Evolutionary conservation across 2,113 vertebrate species (phyloP), one percentile per base, ranked within the genome.

Genomic region (Lepisosteus oculatus): DNA sequence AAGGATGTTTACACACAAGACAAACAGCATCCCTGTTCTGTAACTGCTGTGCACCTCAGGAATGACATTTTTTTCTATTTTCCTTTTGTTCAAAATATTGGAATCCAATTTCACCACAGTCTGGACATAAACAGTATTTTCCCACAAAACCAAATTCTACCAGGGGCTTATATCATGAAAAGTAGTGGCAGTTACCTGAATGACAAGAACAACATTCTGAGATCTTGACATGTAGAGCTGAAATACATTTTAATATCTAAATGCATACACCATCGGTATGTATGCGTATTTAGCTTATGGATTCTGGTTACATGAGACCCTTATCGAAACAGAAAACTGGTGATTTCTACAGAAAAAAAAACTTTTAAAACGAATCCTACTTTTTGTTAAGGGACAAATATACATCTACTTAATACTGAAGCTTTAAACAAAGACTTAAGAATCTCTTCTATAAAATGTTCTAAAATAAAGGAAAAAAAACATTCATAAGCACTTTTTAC

Each of bases 381-480:
- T 65, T 72, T 78, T 68, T 70, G 59, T 71, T 78, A 76, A 84
- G 72, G 74, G 56, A 72, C 75, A 85, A 80, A 83, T 42, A 66
- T 64, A 78, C 82, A 80, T 76, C 80, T 72, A 81, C 73, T 14
- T 87, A 90, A 94, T 86, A 92, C 91, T 92, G 92, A 89, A 86
- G 85, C 83, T 74, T 83, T 78, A 79, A 84, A 87, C 77, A 80
- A 82, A 80, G 83, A 75, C 66, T 85, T 68, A 72, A 80, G 84
- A 71, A 57, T 73, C 81, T 83, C 83, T 85, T 85, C 77, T 77
- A 83, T 79, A 79, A 84, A 84, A 88, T 81, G 81, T 80, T 78
- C 80, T 75, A 80, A 73, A 70, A 73, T 29, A 29, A 29, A 83
- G 69, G 74, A 68, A 44, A 61, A 57, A 65, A 51, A 79, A 78